Percentiles rank a stretch among this genome's conserved stretches.
Conservation (phyloP, 2,113 vertebrate species). For the Rhinolophus ferrumequinum region DNA sequence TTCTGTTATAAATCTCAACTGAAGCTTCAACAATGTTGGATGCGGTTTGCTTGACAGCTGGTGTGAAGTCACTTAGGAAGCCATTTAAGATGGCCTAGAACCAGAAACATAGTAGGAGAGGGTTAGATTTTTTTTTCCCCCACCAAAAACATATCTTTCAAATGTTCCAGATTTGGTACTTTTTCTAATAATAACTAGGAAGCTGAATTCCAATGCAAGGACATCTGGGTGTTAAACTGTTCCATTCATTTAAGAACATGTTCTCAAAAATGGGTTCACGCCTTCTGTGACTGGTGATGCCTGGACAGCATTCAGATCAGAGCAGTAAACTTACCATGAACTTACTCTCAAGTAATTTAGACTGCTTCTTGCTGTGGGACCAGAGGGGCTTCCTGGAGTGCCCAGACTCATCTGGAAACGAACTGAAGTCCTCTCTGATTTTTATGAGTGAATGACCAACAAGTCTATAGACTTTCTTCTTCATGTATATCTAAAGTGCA, state of each 20-base stretch:
- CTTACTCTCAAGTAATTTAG: background rate
- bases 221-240: background rate
- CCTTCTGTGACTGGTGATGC: background rate
- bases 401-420: background rate
- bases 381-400: background rate
- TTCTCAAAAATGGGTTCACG: background rate
- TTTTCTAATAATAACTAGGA: slow-evolving; percentile 19
- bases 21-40: slow-evolving; percentile 90
- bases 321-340: background rate
- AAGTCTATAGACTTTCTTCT: background rate
- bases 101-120: slow-evolving; percentile 33
- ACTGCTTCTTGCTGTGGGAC: background rate
- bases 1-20: slow-evolving; percentile 91
- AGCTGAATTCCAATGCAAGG: background rate
- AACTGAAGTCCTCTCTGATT: background rate
- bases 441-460: background rate
- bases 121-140: background rate
- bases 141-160: background rate
- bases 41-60: slow-evolving; percentile 86
- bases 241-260: background rate
- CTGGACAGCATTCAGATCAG: background rate
- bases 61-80: slow-evolving; percentile 89
- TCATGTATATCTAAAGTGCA: background rate
- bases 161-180: background rate
- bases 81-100: slow-evolving; percentile 90